These are phyloP conservation scores for Luidia sarsii DNA, from an alignment of 53 echinoderm and acorn worm species.

Conservation along the genomic window DNA sequence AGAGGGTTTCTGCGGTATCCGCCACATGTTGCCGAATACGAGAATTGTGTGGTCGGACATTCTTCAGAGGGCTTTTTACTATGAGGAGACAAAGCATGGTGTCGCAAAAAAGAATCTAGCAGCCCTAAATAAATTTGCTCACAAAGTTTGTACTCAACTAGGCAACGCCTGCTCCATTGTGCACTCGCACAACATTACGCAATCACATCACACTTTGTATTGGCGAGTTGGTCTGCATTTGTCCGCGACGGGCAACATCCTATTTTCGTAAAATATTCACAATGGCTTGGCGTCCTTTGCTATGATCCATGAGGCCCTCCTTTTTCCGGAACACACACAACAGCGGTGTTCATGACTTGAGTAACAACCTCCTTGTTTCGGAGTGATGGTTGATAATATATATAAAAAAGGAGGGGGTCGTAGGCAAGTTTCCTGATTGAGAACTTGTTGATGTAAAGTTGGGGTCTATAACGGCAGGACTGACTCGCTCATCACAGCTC, in stretches of 20 bases:
- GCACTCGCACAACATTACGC: background rate
- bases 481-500: too few species aligned
- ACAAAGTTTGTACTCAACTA: too few species aligned
- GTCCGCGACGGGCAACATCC: background rate
- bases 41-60: background rate
- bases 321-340: background rate
- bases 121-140: background rate
- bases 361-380: too few species aligned
- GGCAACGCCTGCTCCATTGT: background rate
- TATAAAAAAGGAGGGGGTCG: background rate
- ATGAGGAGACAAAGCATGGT: background rate
- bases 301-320: background rate
- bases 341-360: background rate
- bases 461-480: too few species aligned
- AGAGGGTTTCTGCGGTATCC: background rate
- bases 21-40: background rate
- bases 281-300: too few species aligned
- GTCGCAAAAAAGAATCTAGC: background rate
- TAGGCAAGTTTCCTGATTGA: background rate
- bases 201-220: background rate
- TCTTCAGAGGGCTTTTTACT: background rate
- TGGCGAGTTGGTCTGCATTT: background rate
- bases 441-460: slow-evolving; percentile 5
- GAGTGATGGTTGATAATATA: too few species aligned
- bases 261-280: background rate